These are phyloP conservation scores for Sussaba pulchella DNA, from an alignment of 2,888 invertebrate species.

Conservation along the genomic window DNA sequence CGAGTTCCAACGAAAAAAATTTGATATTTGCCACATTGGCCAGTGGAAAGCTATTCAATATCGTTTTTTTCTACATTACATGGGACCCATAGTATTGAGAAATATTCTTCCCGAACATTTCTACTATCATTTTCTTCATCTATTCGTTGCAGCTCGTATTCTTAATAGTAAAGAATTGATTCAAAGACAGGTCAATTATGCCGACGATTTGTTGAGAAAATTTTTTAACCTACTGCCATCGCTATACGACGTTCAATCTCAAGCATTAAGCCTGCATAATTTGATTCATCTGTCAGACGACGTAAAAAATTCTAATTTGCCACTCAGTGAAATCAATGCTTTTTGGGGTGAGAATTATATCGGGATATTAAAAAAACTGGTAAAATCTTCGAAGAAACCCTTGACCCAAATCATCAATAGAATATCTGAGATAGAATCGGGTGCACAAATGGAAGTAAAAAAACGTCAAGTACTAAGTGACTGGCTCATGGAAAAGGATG, in stretches of 20 bases:
- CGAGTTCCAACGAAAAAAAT: constrained; percentile 69
- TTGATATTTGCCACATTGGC: constrained; percentile 50
- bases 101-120: not conserved
- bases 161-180: constrained; percentile 1
- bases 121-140: not conserved
- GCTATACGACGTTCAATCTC: constrained; percentile 24
- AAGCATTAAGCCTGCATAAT: constrained; percentile 30
- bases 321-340: constrained; percentile 24
- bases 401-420: constrained; percentile 65
- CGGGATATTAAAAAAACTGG: constrained; percentile 30
- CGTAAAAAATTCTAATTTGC: constrained; percentile 10
- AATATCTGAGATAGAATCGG: constrained; percentile 78
- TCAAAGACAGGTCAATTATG: not conserved
- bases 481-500: constrained; percentile 18
- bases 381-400: constrained; percentile 26
- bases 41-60: constrained; percentile 71
- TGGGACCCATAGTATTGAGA: constrained; percentile 59
- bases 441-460: constrained; percentile 58
- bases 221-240: constrained; percentile 13
- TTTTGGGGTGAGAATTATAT: constrained; percentile 39
- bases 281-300: constrained; percentile 37
- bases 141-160: constrained; percentile 3
- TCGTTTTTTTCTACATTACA: constrained; percentile 64
- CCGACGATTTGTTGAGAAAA: not conserved
- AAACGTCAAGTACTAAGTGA: constrained; percentile 71